These are phyloP conservation scores for Mythimna loreyi DNA, from an alignment of 2,888 invertebrate species.

Conservation along the genomic window DNA sequence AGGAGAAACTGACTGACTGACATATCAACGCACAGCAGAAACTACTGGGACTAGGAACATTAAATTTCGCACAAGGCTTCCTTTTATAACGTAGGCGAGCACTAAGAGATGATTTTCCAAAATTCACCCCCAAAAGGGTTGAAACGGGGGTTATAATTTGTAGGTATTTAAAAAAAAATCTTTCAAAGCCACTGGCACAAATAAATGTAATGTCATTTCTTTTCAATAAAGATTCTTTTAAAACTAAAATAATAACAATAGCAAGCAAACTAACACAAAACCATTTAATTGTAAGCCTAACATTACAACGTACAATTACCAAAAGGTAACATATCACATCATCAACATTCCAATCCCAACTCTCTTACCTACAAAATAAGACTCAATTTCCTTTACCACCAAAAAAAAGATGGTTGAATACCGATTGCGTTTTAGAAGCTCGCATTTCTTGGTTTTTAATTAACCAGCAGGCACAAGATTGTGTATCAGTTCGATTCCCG, in stretches of 20 bases:
- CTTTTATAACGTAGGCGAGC: no score
- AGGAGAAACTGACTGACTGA: no score
- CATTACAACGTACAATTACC: slow-evolving; percentile 16
- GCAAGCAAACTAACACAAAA: slow-evolving; percentile 12
- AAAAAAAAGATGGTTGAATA: slow-evolving; percentile 24
- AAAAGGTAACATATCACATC: background rate
- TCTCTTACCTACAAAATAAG: accelerated
- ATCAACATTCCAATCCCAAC: slow-evolving; percentile 5
- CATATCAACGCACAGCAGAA: no score
- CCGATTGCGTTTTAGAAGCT: slow-evolving; percentile 50
- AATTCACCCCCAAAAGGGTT: no score
- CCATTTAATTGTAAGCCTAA: slow-evolving; percentile 30
- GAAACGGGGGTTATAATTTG: no score
- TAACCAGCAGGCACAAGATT: slow-evolving; percentile 59
- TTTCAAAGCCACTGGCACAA: no score
- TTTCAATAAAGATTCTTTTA: no score
- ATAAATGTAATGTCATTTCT: no score
- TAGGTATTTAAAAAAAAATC: no score
- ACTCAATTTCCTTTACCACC: slow-evolving; percentile 8
- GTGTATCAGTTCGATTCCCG: slow-evolving; percentile 62
- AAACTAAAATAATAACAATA: slow-evolving; percentile 14
- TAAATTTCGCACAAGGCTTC: no score
- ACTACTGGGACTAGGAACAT: no score
- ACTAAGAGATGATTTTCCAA: no score
- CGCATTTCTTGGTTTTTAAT: slow-evolving; percentile 61